Evolutionary conservation across 1,140 invertebrate genomes (phyloP).

Genomic region (Ceratina australensis): DNA sequence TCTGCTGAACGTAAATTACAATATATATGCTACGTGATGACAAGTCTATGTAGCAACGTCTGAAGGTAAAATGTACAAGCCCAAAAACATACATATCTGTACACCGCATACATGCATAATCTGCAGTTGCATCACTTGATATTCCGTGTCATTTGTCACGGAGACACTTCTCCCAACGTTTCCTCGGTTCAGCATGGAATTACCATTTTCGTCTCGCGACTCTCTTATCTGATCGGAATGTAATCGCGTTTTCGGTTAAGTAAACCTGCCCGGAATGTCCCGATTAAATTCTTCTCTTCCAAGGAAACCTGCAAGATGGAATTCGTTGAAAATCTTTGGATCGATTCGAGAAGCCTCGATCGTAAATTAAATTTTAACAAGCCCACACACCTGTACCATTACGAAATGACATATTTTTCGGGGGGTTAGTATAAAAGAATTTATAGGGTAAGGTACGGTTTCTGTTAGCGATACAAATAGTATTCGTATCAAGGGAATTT

Average conservation of each 20-base stretch:
- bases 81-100: too few relatives aligned
- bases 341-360: neutral
- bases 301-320: too few relatives aligned
- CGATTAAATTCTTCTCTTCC: neutral
- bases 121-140: neutral
- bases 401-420: too few relatives aligned
- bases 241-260: conserved; percentile 12
- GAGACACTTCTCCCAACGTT: neutral
- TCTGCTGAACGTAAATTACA: too few relatives aligned
- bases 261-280: neutral
- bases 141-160: neutral
- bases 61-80: too few relatives aligned
- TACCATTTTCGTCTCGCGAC: neutral
- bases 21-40: too few relatives aligned
- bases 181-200: neutral
- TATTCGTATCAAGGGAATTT: neutral
- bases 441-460: neutral
- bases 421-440: too few relatives aligned
- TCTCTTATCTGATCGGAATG: neutral
- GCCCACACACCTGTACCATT: too few relatives aligned
- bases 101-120: too few relatives aligned
- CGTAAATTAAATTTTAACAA: too few relatives aligned
- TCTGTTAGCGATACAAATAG: neutral
- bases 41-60: too few relatives aligned
- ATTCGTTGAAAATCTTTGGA: neutral